These are phyloP conservation scores for Oncopodura yosiiana DNA, from an alignment of 1,140 invertebrate genomes.

Conservation along the genomic window DNA sequence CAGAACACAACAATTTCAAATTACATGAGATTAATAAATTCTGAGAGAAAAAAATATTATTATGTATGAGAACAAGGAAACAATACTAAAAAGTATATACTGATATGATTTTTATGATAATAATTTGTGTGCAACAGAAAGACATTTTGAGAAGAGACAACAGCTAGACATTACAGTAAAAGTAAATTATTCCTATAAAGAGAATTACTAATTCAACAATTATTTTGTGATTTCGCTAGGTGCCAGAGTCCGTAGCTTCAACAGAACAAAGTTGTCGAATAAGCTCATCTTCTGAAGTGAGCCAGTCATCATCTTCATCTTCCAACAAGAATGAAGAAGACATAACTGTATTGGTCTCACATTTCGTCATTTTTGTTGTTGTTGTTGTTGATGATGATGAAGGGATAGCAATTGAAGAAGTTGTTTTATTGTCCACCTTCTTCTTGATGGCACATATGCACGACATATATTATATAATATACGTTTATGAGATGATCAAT, in stretches of 20 bases:
- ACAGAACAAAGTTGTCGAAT: conserved; percentile 50
- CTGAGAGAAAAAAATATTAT: no score
- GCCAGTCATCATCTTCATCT: conserved; percentile 52
- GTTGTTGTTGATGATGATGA: no score
- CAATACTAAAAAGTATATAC: background rate
- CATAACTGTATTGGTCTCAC: background rate
- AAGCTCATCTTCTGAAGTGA: conserved; percentile 67
- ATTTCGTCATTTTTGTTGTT: background rate
- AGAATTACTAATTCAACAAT: background rate
- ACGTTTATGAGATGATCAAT: no score
- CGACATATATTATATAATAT: no score
- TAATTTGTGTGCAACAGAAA: background rate
- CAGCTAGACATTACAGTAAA: conserved; percentile 2
- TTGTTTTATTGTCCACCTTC: no score
- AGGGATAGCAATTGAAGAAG: no score
- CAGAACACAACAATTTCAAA: no score
- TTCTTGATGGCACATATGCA: no score
- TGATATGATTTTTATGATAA: background rate
- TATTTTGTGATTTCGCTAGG: conserved; percentile 11
- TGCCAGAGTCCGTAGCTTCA: conserved; percentile 32
- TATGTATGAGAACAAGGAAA: no score
- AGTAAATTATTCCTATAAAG: background rate
- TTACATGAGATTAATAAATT: no score
- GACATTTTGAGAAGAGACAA: background rate
- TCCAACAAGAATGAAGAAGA: conserved; percentile 42